Evolutionary conservation across 2,113 vertebrate species (phyloP).

Genomic region (Forbesichthys papilliferus): DNA sequence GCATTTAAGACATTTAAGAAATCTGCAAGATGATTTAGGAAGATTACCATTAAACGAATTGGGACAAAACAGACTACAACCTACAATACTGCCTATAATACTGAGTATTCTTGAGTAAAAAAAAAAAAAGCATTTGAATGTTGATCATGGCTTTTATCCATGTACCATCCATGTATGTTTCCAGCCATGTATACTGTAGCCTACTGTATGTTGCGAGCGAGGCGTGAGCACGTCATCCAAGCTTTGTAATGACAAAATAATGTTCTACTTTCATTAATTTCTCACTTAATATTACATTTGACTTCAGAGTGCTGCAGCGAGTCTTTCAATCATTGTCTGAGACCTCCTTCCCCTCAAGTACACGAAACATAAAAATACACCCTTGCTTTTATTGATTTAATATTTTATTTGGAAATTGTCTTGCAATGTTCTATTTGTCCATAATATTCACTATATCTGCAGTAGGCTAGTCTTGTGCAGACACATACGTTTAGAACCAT

Average conservation of each 20-base stretch:
- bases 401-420: conserved; percentile 22
- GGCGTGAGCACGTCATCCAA: conserved; percentile 6
- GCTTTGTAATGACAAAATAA: conserved; percentile 5
- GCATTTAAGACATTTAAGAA: too few relatives aligned
- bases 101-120: too few relatives aligned
- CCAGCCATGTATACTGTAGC: not conserved
- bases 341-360: not conserved
- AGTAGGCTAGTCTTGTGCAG: conserved; percentile 17
- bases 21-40: too few relatives aligned
- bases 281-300: conserved; percentile 10
- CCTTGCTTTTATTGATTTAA: conserved; percentile 22
- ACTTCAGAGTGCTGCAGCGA: not conserved
- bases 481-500: conserved; percentile 23
- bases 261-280: conserved; percentile 3
- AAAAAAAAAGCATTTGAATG: too few relatives aligned
- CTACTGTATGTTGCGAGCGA: not conserved
- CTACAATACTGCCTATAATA: conserved; percentile 9
- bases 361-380: conserved; percentile 12
- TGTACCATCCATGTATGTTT: not conserved
- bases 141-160: too few relatives aligned
- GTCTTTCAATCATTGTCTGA: not conserved
- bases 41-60: too few relatives aligned
- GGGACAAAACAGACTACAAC: not conserved
- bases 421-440: conserved; percentile 37
- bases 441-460: conserved; percentile 24